phyloP scores from a whole-genome alignment of 2,888 invertebrate species.

The Luffia ferchaultella region DNA sequence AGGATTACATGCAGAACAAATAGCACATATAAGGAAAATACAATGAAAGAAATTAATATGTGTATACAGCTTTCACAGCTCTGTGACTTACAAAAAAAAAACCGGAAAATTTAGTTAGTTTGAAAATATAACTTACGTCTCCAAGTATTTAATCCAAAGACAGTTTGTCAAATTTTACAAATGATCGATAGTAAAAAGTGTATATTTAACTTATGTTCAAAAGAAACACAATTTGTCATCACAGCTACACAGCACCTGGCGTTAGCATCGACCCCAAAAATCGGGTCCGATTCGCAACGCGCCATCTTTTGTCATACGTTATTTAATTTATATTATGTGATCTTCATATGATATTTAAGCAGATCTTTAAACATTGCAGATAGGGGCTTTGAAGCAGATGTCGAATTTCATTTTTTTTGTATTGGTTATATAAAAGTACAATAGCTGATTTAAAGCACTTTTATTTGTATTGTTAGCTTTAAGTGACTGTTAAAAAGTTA shows the following conservation, averaged over 20 bases:
- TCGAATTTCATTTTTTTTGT: slow-evolving; percentile 22
- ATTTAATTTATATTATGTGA: slow-evolving; percentile 64
- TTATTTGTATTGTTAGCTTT: background rate
- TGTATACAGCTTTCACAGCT: too few relatives aligned
- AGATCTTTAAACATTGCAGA: slow-evolving; percentile 46
- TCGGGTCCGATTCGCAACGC: slow-evolving; percentile 43
- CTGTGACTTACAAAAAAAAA: too few relatives aligned
- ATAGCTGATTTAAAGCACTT: background rate
- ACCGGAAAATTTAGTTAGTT: too few relatives aligned
- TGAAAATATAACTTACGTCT: too few relatives aligned
- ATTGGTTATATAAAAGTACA: background rate
- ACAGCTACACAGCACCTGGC: slow-evolving; percentile 47
- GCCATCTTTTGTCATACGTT: slow-evolving; percentile 48
- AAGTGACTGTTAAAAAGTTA: background rate
- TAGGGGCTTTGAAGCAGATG: slow-evolving; percentile 38
- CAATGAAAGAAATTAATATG: too few relatives aligned
- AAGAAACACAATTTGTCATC: slow-evolving; percentile 62
- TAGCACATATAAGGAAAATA: too few relatives aligned
- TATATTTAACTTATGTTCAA: slow-evolving; percentile 18
- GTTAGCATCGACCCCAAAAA: slow-evolving; percentile 43
- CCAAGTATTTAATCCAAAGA: too few relatives aligned
- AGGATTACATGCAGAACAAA: too few relatives aligned
- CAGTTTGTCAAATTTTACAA: background rate
- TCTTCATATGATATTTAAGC: slow-evolving; percentile 56
- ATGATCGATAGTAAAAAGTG: background rate